Evolutionary conservation across 2,888 invertebrate genomes (phyloP).

Genomic region (Coelogynopora nodosa): DNA sequence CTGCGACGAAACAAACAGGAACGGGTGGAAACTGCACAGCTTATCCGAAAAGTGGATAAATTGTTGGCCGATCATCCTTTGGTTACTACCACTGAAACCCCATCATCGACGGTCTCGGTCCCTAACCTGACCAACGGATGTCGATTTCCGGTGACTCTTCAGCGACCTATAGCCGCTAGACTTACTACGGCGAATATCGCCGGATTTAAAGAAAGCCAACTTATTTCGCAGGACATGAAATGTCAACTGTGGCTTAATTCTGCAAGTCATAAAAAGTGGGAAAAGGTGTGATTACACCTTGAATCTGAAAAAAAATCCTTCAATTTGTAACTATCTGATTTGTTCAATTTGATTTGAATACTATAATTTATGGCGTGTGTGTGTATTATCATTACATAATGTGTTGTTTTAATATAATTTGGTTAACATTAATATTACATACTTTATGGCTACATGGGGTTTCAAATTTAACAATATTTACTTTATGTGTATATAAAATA

Average conservation of each 20-base stretch:
- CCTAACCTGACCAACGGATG: not conserved
- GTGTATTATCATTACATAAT: no score
- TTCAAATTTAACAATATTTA: no score
- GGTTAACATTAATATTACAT: no score
- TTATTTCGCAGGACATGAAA: not conserved
- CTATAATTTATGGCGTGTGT: not conserved
- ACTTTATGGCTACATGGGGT: no score
- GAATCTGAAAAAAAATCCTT: not conserved
- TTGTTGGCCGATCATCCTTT: not conserved
- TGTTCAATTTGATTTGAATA: not conserved
- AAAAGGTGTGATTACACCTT: not conserved
- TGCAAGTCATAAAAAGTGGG: not conserved
- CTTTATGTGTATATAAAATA: no score
- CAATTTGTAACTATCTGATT: not conserved
- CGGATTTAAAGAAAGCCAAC: constrained; percentile 60
- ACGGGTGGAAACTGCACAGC: not conserved
- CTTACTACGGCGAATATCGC: not conserved
- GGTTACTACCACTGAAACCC: not conserved
- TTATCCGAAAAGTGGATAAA: not conserved
- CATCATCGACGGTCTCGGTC: not conserved
- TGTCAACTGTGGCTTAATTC: not conserved
- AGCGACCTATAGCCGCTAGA: not conserved
- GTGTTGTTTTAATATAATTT: no score
- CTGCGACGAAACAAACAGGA: not conserved
- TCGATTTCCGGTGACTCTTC: constrained; percentile 1